A percentile compares a stretch with the other conserved stretches of the same genome.
phyloP scores from a whole-genome alignment of 2,888 invertebrate species.

The Leptarthrus brevirostris region DNA sequence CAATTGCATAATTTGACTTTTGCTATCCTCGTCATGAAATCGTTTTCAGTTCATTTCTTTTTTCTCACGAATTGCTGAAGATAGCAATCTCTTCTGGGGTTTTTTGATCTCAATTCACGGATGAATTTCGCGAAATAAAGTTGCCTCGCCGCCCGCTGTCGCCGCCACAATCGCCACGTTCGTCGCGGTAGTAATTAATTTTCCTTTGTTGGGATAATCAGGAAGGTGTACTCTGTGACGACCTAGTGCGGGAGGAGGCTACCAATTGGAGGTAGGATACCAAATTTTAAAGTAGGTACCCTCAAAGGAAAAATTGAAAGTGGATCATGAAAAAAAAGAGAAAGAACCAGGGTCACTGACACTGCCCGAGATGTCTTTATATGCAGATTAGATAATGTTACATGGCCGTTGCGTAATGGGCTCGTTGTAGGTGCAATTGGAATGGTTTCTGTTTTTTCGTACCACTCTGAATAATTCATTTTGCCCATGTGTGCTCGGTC shows the following conservation, averaged over 20 bases:
- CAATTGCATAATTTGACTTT: slow-evolving; percentile 31
- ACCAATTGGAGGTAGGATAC: neutral
- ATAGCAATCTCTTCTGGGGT: slow-evolving; percentile 24
- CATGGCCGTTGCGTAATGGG: slow-evolving; percentile 20
- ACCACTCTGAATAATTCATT: neutral
- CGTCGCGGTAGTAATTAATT: slow-evolving; percentile 22
- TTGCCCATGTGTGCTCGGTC: neutral
- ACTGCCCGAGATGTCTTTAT: slow-evolving; percentile 33
- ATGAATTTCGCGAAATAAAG: slow-evolving; percentile 1
- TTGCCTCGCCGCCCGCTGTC: neutral
- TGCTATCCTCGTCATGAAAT: slow-evolving; percentile 24
- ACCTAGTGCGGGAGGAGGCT: no score
- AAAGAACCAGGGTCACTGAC: slow-evolving; percentile 34
- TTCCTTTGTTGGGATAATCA: slow-evolving; percentile 21
- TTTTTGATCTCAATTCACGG: slow-evolving; percentile 34
- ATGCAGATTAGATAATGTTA: slow-evolving; percentile 36
- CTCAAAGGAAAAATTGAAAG: slow-evolving; percentile 38
- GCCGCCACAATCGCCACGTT: neutral
- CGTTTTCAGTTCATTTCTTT: slow-evolving; percentile 37
- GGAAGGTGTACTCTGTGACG: neutral
- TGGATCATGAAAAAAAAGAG: slow-evolving; percentile 27
- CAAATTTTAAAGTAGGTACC: neutral
- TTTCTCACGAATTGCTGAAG: slow-evolving; percentile 28
- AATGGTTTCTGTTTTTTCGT: neutral
- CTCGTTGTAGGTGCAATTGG: slow-evolving; percentile 28